These are phyloP conservation scores for Damaliscus lunatus DNA, from an alignment of 2,113 vertebrate species.

Conservation along the genomic window DNA sequence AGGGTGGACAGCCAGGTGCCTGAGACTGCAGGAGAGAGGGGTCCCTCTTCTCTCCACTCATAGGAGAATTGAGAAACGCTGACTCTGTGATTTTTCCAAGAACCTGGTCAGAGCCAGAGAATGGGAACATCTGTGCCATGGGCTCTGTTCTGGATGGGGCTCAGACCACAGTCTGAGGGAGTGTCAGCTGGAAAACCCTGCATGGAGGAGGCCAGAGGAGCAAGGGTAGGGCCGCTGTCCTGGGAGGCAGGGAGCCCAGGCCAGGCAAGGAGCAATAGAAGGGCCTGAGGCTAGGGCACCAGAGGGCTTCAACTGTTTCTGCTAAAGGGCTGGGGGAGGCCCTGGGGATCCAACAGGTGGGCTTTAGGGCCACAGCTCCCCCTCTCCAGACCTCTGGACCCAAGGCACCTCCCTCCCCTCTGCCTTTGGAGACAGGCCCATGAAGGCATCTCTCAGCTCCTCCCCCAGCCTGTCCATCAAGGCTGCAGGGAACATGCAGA, in stretches of 20 bases:
- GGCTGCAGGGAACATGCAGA: neutral
- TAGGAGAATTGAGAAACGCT: constrained; percentile 61
- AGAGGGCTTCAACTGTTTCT: neutral
- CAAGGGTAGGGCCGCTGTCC: neutral
- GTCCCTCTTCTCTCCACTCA: constrained; percentile 63
- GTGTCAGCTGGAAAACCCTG: constrained; percentile 31
- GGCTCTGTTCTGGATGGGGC: neutral
- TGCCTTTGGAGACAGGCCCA: neutral
- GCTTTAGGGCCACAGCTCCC: neutral
- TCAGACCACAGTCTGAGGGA: constrained; percentile 70
- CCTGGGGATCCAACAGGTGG: neutral
- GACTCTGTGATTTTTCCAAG: constrained; percentile 59
- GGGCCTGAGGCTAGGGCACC: neutral
- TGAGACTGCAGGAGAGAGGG: constrained; percentile 42
- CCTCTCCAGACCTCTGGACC: neutral
- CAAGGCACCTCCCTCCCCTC: neutral
- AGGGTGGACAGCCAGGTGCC: neutral
- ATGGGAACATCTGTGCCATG: constrained; percentile 57
- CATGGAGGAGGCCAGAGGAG: neutral
- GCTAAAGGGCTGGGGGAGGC: neutral
- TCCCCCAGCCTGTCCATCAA: neutral
- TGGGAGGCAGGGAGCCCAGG: neutral
- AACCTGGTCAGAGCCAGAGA: constrained; percentile 51
- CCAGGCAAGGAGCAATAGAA: neutral
- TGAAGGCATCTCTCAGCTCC: neutral